Percentiles rank a stretch among this genome's conserved stretches.
phyloP scores from a whole-genome alignment of 37 sponge, comb jelly and placozoan species.

The Bolinopsis microptera region DNA sequence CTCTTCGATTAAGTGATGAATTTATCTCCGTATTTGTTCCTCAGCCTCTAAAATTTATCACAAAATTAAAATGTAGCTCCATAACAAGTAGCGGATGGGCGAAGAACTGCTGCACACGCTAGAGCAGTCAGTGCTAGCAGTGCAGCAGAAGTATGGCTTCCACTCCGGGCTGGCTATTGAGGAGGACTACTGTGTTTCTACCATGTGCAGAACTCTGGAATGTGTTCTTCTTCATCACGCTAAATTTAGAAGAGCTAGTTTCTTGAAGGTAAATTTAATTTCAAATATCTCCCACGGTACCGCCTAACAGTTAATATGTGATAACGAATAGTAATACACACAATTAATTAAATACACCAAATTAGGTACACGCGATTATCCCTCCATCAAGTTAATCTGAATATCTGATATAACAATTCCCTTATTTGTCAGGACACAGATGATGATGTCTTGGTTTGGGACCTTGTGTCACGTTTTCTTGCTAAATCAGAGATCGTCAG shows the following conservation, averaged over 20 bases:
- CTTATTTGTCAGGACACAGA: constrained; percentile 53
- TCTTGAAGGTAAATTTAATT: background rate
- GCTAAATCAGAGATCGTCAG: constrained; percentile 22
- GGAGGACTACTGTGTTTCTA: constrained; percentile 62
- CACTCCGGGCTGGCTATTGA: constrained; percentile 53
- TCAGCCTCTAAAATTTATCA: too few species aligned
- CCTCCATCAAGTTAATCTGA: too few species aligned
- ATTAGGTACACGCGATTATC: too few species aligned
- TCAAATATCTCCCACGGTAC: too few species aligned
- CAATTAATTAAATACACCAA: too few species aligned
- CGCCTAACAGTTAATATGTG: too few species aligned
- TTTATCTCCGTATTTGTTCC: too few species aligned
- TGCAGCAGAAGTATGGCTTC: constrained; percentile 14
- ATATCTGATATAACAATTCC: too few species aligned
- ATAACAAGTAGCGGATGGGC: background rate
- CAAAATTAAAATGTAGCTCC: too few species aligned
- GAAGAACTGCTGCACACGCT: constrained; percentile 9
- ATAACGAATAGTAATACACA: too few species aligned
- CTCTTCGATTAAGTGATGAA: too few species aligned
- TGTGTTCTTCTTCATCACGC: constrained; percentile 25
- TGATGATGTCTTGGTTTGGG: constrained; percentile 50
- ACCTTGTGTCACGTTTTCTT: constrained; percentile 54
- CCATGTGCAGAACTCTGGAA: background rate
- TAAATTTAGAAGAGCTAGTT: constrained; percentile 48
- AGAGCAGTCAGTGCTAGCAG: background rate